Percentiles rank a stretch among this genome's conserved stretches.
Evolutionary conservation across 2,113 vertebrate species (phyloP).

Genomic region (Eudyptes chrysolophus): DNA sequence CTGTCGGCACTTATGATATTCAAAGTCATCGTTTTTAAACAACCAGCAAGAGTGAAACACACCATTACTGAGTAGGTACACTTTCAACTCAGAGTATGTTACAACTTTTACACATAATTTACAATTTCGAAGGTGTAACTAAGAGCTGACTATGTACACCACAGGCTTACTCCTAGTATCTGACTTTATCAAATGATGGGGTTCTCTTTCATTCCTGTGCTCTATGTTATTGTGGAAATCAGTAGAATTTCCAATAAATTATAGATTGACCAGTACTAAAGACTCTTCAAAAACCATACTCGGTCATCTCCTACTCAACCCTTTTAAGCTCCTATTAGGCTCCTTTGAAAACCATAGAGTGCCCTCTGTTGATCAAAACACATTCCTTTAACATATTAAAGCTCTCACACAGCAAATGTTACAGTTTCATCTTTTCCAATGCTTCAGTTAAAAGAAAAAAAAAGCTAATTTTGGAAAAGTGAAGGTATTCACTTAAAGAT

Average conservation of each 20-base stretch:
- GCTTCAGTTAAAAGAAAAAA: background rate
- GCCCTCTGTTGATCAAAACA: slow-evolving; percentile 78
- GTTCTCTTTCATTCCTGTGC: slow-evolving; percentile 66
- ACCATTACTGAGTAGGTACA: background rate
- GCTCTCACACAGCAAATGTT: background rate
- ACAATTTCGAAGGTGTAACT: slow-evolving; percentile 39
- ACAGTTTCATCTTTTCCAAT: background rate
- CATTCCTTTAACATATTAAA: background rate
- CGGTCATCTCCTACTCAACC: background rate
- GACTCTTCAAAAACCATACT: slow-evolving; percentile 20
- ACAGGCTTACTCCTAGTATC: slow-evolving; percentile 58
- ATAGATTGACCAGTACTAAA: slow-evolving; percentile 71
- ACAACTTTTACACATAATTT: slow-evolving; percentile 54
- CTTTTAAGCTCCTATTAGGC: background rate
- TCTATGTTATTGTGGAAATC: slow-evolving; percentile 67
- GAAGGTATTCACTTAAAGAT: background rate
- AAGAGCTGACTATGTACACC: slow-evolving; percentile 35
- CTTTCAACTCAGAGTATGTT: background rate
- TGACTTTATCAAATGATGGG: slow-evolving; percentile 69
- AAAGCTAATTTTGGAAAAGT: background rate
- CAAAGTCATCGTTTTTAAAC: background rate
- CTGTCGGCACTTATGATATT: background rate
- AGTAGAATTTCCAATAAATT: slow-evolving; percentile 76
- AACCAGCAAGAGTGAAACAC: background rate
- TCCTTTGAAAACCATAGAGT: slow-evolving; percentile 75